Evolutionary conservation across 2,797 vertebrate species (phyloP).

Genomic region (Schizopygopsis malacanthus): DNA sequence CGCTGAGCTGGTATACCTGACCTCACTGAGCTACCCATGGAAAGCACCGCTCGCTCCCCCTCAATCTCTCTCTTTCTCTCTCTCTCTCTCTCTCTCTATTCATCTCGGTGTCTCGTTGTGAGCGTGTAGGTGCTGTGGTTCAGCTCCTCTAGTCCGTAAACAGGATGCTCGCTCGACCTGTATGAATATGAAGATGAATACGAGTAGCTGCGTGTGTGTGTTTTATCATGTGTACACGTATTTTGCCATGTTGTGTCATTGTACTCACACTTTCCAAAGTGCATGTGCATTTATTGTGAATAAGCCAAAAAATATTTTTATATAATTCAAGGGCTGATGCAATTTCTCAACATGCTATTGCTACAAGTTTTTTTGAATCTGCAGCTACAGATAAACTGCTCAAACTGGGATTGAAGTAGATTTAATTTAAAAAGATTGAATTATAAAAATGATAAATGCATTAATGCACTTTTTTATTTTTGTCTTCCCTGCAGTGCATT

Average conservation of each 20-base stretch:
- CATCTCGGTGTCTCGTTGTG: conserved; percentile 46
- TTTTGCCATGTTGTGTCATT: conserved; percentile 9
- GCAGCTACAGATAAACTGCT: neutral
- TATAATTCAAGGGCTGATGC: neutral
- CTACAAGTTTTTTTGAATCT: neutral
- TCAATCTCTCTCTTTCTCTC: conserved; percentile 31
- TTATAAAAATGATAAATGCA: neutral
- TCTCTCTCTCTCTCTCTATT: conserved; percentile 11
- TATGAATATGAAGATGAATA: conserved; percentile 39
- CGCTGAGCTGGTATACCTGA: conserved; percentile 74
- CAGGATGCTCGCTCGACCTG: conserved; percentile 61
- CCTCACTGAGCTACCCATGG: conserved; percentile 73
- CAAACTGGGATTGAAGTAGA: neutral
- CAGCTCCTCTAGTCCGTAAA: conserved; percentile 62
- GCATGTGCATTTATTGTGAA: conserved; percentile 1
- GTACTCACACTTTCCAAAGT: neutral
- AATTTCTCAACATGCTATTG: neutral
- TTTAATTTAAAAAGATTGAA: neutral
- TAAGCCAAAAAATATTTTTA: neutral
- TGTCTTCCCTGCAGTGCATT: neutral
- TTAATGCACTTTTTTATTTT: neutral
- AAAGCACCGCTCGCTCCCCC: conserved; percentile 73
- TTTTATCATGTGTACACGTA: neutral
- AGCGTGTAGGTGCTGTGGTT: conserved; percentile 61
- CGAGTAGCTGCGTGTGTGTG: conserved; percentile 27